Base-by-base conservation (phyloP, 2,797 vertebrate species). In the Dallia pectoralis region DNA sequence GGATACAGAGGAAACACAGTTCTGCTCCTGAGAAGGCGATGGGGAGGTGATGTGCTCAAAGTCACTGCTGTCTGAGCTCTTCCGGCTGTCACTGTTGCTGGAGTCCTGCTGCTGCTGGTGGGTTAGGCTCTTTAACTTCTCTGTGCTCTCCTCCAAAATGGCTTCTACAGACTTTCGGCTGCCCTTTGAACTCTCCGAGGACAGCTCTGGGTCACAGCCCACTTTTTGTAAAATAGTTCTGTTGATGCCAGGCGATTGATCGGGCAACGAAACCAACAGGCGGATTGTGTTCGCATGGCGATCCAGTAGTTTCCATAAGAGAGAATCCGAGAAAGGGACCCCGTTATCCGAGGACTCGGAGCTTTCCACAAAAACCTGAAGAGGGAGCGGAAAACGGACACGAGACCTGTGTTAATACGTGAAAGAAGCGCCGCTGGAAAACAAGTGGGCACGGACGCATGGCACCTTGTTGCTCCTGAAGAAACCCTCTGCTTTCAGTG, bases 381-480 rank as follows among this genome's bases (percentile, higher is more conserved):
- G 71, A 72, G 73, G 62, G 14, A 56, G 67, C 66, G 71, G 36
- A 59, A 8, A 48, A 36, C 36, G 19, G 3, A 71, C 27, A 61
- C 25, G 22, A 59, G 53, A 11, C 25, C 25, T 59, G 53, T 40
- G 32, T 66, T n/a, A 66, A n/a, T n/a, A 18, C 1, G 2, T 22
- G 3, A n/a, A 40, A 4, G 3, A 44, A 25, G 53, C 22, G 14
- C 53, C 12, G 51, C 8, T 22, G 16, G 30, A 63, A 30, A 2
- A 49, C 22, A 19, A 32, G 12, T 0, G 49, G 47, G 47, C 22
- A 74, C 22, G 3, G 40, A n/a, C 16, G 19, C 19, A 49, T 29
- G 0, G 15, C 78, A 99, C 98, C 96, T 99, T 99, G 91, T 99
- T 99, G 88, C 97, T 99, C 89, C 98, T 96, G 86, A 99, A 99